Percentiles rank a stretch among this genome's conserved stretches.
Evolutionary conservation across 2,113 vertebrate genomes (phyloP).

Genomic region (Stigmatopora nigra): DNA sequence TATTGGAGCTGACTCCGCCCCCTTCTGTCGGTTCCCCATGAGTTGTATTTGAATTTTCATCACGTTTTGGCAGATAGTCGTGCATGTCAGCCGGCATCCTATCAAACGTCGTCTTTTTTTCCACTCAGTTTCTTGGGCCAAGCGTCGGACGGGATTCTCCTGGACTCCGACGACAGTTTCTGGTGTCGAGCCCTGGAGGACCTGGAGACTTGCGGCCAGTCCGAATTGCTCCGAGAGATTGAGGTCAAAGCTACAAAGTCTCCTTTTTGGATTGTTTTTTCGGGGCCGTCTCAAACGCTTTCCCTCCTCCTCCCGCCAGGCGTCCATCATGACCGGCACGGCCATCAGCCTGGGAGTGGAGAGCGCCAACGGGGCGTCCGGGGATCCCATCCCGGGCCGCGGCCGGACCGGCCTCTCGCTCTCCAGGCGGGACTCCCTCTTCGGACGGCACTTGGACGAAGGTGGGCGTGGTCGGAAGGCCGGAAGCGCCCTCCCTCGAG

Average conservation of each 20-base stretch:
- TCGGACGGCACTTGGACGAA: conserved; percentile 58
- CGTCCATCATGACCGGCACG: conserved; percentile 90
- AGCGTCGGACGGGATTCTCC: conserved; percentile 76
- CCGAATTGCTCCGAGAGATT: conserved; percentile 92
- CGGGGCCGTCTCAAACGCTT: no score
- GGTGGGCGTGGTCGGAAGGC: conserved; percentile 11
- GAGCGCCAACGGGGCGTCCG: conserved; percentile 66
- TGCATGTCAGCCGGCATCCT: no score
- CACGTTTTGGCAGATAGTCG: no score
- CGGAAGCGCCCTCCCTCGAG: no score
- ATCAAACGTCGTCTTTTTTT: background rate
- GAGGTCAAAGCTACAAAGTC: conserved; percentile 70
- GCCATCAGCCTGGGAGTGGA: conserved; percentile 82
- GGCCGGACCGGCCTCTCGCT: conserved; percentile 68
- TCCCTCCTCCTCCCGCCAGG: conserved; percentile 64
- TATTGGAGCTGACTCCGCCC: no score
- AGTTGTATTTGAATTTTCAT: no score
- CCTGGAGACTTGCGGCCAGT: conserved; percentile 95
- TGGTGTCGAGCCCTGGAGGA: conserved; percentile 97
- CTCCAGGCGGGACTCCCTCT: conserved; percentile 63
- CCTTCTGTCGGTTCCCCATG: no score
- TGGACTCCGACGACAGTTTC: conserved; percentile 87
- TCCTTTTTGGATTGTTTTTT: no score
- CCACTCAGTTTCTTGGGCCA: conserved; percentile 78
- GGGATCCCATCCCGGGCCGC: conserved; percentile 66